Evolutionary conservation across 30 jellyfish, hydroid and myxozoan species (phyloP).

Genomic region (Pelagia noctiluca): DNA sequence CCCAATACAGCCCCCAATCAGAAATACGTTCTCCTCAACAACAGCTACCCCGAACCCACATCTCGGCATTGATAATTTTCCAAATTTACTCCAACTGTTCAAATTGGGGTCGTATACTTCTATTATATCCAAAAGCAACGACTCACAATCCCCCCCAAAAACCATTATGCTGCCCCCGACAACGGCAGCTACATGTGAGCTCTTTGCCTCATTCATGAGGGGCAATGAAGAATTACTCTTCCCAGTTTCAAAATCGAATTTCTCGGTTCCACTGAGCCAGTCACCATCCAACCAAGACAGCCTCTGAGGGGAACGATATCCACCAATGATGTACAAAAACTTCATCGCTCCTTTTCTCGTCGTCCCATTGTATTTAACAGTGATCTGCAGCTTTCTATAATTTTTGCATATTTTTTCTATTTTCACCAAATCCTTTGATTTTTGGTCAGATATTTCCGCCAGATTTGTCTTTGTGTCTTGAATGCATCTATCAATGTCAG

Average conservation of each 20-base stretch:
- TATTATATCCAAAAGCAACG: constrained; percentile 38
- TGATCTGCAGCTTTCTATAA: constrained; percentile 51
- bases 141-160: constrained; percentile 77
- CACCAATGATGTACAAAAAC: constrained; percentile 66
- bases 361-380: constrained; percentile 35
- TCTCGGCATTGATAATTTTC: constrained; percentile 56
- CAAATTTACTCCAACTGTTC: constrained; percentile 57
- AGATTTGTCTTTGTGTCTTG: background rate
- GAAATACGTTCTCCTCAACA: constrained; percentile 47
- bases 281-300: constrained; percentile 67
- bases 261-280: constrained; percentile 67
- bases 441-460: background rate
- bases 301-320: constrained; percentile 70
- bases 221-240: constrained; percentile 60
- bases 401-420: constrained; percentile 55
- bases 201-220: constrained; percentile 63
- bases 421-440: background rate
- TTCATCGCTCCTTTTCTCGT: constrained; percentile 61
- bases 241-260: constrained; percentile 58
- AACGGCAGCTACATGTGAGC: constrained; percentile 68
- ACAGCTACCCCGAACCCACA: constrained; percentile 74
- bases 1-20: constrained; percentile 77
- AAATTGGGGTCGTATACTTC: constrained; percentile 63
- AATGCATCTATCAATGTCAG: background rate
- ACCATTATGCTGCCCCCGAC: constrained; percentile 50